A percentile compares a stretch with the other conserved stretches of the same genome.
phyloP scores from a whole-genome alignment of 2,888 invertebrate genomes.

The Pristionchus fissidentatus region DNA sequence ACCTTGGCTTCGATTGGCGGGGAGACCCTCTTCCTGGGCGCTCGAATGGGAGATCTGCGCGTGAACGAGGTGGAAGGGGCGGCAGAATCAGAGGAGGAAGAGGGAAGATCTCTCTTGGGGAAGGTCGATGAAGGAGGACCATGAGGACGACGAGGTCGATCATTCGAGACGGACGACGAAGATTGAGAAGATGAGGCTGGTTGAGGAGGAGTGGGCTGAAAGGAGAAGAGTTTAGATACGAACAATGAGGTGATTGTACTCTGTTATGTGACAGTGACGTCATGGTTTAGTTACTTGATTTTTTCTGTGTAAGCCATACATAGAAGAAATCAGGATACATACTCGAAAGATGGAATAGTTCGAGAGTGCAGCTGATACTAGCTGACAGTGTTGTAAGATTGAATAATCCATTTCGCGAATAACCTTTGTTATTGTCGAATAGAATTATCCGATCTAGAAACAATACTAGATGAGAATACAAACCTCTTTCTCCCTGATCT shows the following conservation, averaged over 20 bases:
- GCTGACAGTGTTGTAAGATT: too few relatives aligned
- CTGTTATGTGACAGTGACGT: neutral
- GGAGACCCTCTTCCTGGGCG: conserved; percentile 58
- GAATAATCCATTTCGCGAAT: neutral
- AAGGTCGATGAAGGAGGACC: neutral
- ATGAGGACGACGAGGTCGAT: conserved; percentile 13
- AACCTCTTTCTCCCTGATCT: conserved; percentile 7
- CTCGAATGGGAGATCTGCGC: conserved; percentile 47
- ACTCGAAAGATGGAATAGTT: too few relatives aligned
- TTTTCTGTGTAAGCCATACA: too few relatives aligned
- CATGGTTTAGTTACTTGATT: too few relatives aligned
- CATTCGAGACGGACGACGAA: neutral
- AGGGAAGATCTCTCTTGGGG: neutral
- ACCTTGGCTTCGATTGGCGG: conserved; percentile 55
- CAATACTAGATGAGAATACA: neutral
- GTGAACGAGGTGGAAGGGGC: conserved; percentile 27
- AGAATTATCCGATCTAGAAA: neutral
- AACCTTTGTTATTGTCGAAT: neutral
- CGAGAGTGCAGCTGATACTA: too few relatives aligned
- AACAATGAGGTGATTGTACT: neutral
- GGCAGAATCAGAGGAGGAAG: conserved; percentile 38
- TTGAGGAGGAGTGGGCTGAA: conserved; percentile 11
- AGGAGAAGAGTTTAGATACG: too few relatives aligned
- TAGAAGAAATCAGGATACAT: too few relatives aligned
- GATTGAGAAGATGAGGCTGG: neutral